Percentiles rank a stretch among this genome's conserved stretches.
phyloP scores from a whole-genome alignment of 2,113 vertebrate genomes.

The Prionailurus viverrinus region DNA sequence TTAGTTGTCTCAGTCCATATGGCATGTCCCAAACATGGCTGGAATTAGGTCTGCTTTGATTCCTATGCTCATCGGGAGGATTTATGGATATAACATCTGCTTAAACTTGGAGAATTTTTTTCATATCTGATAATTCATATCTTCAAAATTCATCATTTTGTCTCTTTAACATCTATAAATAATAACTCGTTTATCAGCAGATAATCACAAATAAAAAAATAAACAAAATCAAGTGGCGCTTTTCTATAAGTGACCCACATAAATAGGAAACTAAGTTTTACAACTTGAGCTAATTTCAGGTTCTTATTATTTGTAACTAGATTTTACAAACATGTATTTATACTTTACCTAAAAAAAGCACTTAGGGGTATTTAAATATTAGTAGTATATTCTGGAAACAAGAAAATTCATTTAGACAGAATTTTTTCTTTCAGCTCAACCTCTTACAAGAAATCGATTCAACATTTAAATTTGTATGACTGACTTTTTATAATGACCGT shows the following conservation, averaged over 20 bases:
- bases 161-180: not conserved
- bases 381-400: not conserved
- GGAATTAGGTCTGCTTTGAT: not conserved
- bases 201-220: conserved; percentile 24
- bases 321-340: conserved; percentile 62
- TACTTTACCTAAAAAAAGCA: not conserved
- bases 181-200: not conserved
- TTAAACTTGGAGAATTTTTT: conserved; percentile 34
- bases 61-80: conserved; percentile 37
- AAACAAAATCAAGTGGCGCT: not conserved
- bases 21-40: not conserved
- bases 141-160: conserved; percentile 26
- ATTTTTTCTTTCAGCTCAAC: not conserved
- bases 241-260: conserved; percentile 33
- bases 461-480: not conserved
- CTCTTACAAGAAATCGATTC: not conserved
- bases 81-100: conserved; percentile 62
- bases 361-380: conserved; percentile 41
- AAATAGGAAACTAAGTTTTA: conserved; percentile 26
- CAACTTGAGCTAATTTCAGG: conserved; percentile 34
- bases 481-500: not conserved
- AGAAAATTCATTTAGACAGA: not conserved
- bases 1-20: not conserved
- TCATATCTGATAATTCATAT: not conserved
- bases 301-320: conserved; percentile 5